Evolutionary conservation across 1,140 invertebrate species (phyloP).

Genomic region (Bacillus rossius): DNA sequence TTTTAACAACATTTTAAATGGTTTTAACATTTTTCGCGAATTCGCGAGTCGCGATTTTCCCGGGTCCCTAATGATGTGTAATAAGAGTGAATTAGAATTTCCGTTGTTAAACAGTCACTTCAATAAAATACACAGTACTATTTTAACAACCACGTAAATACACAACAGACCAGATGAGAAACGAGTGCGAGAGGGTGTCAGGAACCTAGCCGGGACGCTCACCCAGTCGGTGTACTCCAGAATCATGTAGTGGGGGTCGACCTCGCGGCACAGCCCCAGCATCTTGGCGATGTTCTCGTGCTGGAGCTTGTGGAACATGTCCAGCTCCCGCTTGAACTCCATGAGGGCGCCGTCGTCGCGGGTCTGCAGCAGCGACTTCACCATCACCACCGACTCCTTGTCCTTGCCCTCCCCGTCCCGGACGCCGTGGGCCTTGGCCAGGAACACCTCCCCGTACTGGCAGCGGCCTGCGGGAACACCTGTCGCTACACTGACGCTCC

Average conservation of each 20-base stretch:
- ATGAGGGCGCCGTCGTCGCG: constrained; percentile 69
- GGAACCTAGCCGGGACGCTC: too few species aligned
- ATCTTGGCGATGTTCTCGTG: constrained; percentile 76
- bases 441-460: constrained; percentile 84
- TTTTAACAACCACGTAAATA: too few species aligned
- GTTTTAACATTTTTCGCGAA: too few species aligned
- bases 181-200: too few species aligned
- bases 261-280: constrained; percentile 74
- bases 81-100: too few species aligned
- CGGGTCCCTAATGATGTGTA: too few species aligned
- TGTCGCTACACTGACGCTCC: too few species aligned
- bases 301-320: constrained; percentile 72
- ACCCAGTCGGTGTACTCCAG: constrained; percentile 92
- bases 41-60: too few species aligned
- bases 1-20: too few species aligned
- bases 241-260: constrained; percentile 83
- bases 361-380: constrained; percentile 66
- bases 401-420: constrained; percentile 42
- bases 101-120: too few species aligned
- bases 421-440: constrained; percentile 56
- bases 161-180: too few species aligned
- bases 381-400: constrained; percentile 53
- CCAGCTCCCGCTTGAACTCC: constrained; percentile 84
- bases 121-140: too few species aligned
- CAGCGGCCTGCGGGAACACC: constrained; percentile 82